Evolutionary conservation across 2,113 vertebrate species (phyloP).

Genomic region (Grantiella picta): DNA sequence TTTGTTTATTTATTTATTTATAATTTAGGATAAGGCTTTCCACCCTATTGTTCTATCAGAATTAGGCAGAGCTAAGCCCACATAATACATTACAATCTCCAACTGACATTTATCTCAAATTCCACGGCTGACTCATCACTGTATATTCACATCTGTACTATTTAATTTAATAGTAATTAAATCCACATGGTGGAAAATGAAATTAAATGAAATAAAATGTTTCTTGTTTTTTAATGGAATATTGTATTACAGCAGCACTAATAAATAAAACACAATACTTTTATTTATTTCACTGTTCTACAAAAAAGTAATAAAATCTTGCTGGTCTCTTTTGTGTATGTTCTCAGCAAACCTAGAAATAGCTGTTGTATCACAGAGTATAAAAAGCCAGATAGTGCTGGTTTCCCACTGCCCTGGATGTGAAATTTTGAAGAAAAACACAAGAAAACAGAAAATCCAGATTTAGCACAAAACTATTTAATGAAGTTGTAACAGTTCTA

Average conservation of each 20-base stretch:
- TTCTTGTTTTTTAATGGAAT: neutral
- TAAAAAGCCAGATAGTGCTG: neutral
- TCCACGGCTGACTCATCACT: constrained; percentile 4
- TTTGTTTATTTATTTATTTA: neutral
- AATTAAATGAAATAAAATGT: neutral
- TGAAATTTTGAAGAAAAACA: neutral
- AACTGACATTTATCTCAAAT: constrained; percentile 17
- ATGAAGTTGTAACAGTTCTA: neutral
- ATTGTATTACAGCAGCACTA: neutral
- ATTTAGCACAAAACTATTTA: neutral
- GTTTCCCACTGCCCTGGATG: neutral
- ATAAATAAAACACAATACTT: neutral
- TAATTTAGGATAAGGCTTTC: neutral
- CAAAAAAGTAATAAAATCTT: neutral
- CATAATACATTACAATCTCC: neutral
- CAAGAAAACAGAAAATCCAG: neutral
- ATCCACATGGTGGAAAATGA: neutral
- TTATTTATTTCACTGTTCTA: neutral
- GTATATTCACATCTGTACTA: neutral
- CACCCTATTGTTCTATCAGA: neutral
- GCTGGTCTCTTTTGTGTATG: neutral
- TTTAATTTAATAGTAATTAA: constrained; percentile 15
- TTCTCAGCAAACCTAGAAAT: neutral
- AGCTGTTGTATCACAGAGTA: neutral
- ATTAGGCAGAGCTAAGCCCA: neutral